phyloP scores from a whole-genome alignment of 2,113 vertebrate genomes.

The Pogona vitticeps region DNA sequence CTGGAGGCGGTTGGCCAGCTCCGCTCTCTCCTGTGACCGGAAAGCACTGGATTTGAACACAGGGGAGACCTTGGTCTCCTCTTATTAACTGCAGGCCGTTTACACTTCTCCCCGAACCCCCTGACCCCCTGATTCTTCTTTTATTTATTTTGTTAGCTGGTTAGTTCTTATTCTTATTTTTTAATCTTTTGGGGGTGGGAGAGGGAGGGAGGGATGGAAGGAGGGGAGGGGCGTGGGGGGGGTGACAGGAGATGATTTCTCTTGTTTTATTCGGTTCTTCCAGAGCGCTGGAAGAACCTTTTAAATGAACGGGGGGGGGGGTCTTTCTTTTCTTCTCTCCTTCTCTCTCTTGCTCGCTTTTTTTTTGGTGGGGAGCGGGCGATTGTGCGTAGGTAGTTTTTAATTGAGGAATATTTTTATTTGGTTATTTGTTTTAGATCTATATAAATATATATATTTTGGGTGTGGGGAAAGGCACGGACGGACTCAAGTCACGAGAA shows the following conservation, averaged over 20 bases:
- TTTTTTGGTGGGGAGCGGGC: slow-evolving; percentile 46
- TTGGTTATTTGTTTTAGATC: slow-evolving; percentile 69
- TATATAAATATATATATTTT: slow-evolving; percentile 35
- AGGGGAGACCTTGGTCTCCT: slow-evolving; percentile 73
- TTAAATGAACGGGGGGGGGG: slow-evolving; percentile 74
- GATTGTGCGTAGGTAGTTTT: slow-evolving; percentile 76
- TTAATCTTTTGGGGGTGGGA: slow-evolving; percentile 37
- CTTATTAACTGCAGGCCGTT: slow-evolving; percentile 82
- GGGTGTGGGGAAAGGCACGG: neutral
- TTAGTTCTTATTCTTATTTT: slow-evolving; percentile 75
- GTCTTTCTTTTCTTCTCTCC: too few relatives aligned
- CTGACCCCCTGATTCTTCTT: slow-evolving; percentile 68
- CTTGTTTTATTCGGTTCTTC: slow-evolving; percentile 56
- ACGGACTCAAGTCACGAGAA: slow-evolving; percentile 18
- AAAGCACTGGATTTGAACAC: slow-evolving; percentile 75
- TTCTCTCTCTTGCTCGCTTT: neutral
- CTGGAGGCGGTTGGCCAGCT: slow-evolving; percentile 72
- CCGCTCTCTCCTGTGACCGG: slow-evolving; percentile 75
- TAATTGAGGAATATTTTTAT: slow-evolving; percentile 75
- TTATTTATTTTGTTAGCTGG: slow-evolving; percentile 81
- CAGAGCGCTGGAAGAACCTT: slow-evolving; percentile 70
- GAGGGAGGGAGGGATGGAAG: slow-evolving; percentile 1
- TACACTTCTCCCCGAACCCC: slow-evolving; percentile 60
- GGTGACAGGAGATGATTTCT: neutral
- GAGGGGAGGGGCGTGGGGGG: neutral